Evolutionary conservation across 2,113 vertebrate genomes (phyloP), one percentile per base, ranked within the genome.

Genomic region (Callopanchax toddi): DNA sequence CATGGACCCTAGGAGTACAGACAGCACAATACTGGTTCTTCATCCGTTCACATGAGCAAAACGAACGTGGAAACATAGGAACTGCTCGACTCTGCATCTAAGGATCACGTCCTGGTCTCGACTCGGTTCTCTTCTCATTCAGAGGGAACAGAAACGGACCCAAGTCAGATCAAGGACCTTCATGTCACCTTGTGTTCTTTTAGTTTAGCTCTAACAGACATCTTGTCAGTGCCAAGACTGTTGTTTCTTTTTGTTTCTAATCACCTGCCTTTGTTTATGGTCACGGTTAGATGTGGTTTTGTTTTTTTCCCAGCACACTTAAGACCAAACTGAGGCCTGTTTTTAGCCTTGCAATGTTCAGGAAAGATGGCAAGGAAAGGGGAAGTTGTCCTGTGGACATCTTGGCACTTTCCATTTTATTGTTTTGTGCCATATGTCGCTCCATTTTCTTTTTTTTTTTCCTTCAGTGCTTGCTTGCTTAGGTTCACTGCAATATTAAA

Each of bases 401-500:
- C 67, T 71, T 53, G 71, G 77, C 59, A 49, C 82, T 84, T 81
- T 79, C 76, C 74, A 8, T 60, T 62, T 76, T 88, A 63, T 79
- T 74, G 49, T 81, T 86, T 84, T 63, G 86, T 90, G 90, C 87
- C 87, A 90, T 89, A 87, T 57, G 68, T 68, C 44, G 60, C 73
- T 80, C 59, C n/a, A n/a, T n/a, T n/a, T n/a, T n/a, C n/a, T n/a
- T n/a, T n/a, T 81, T 83, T 84, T 71, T 52, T 53, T 23, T 11
- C 12, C 4, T 69, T 69, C n/a, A 32, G 77, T 76, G 81, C 82
- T 83, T 78, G 70, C 69, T 81, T 87, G 48, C 39, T 79, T 65
- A 68, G 10, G 63, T 85, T 75, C 78, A 84, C 91, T 91, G 93
- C 93, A 92, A 87, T 91, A 90, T 91, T 68, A 81, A 79, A 79